Conservation (phyloP, 2,113 vertebrate species). For the Limnothrissa miodon region DNA sequence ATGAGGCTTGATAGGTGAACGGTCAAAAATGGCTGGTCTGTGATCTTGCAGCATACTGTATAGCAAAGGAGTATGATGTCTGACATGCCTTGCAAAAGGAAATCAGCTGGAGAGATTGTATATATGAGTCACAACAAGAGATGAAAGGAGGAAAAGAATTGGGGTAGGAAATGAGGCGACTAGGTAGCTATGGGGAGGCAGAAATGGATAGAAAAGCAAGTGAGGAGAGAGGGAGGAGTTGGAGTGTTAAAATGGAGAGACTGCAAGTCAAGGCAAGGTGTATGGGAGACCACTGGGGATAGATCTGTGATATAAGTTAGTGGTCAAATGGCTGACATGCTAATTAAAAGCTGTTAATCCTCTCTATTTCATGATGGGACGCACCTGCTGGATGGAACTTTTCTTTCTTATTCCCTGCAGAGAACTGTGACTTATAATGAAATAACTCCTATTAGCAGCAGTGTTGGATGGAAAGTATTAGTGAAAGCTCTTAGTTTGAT, state of each 20-base stretch:
- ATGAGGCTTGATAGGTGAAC: background rate
- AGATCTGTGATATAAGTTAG: slow-evolving; percentile 46
- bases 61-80: background rate
- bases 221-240: background rate
- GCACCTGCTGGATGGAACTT: background rate
- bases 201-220: background rate
- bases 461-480: background rate
- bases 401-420: background rate
- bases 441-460: background rate
- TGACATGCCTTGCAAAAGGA: slow-evolving; percentile 40
- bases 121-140: background rate
- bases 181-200: background rate
- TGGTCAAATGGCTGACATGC: background rate
- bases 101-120: background rate
- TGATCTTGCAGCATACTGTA: background rate
- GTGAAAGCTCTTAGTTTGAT: slow-evolving; percentile 48
- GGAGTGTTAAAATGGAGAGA: background rate
- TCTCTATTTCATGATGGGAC: slow-evolving; percentile 24
- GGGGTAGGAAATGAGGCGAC: background rate
- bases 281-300: background rate
- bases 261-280: background rate
- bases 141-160: background rate
- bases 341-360: slow-evolving; percentile 53
- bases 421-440: background rate
- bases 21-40: background rate